Conservation (phyloP, 2,797 vertebrate species). For the Enoplosus armatus region DNA sequence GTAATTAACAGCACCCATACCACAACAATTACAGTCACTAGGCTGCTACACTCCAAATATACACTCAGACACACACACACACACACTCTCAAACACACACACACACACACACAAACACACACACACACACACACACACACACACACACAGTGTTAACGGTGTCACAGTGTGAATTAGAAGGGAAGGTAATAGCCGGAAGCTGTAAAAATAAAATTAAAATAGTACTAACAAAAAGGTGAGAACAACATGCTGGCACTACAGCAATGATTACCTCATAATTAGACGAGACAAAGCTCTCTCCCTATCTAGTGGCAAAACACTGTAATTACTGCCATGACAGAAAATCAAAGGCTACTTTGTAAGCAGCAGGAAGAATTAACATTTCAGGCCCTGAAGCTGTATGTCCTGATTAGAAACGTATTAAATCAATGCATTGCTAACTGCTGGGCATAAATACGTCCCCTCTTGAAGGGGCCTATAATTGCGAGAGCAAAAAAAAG, state of each 20-base stretch:
- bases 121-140: slow-evolving; percentile 22
- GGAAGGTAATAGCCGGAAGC: slow-evolving; percentile 92
- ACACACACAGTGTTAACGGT: slow-evolving; percentile 75
- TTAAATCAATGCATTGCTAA: slow-evolving; percentile 99
- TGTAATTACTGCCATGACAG: slow-evolving; percentile 99
- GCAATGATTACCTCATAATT: slow-evolving; percentile 99
- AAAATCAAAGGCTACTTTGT: slow-evolving; percentile 99
- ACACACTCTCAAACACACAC: slow-evolving; percentile 30
- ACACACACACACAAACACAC: slow-evolving; percentile 27
- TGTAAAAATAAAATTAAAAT: slow-evolving; percentile 78
- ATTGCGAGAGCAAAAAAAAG: slow-evolving; percentile 79
- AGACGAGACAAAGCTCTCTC: slow-evolving; percentile 97
- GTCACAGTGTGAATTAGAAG: slow-evolving; percentile 93
- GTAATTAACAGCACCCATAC: slow-evolving; percentile 99
- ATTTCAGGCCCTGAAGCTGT: slow-evolving; percentile 95
- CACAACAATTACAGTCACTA: slow-evolving; percentile 94
- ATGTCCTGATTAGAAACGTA: slow-evolving; percentile 99
- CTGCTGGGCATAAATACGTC: slow-evolving; percentile 86
- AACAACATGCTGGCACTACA: slow-evolving; percentile 91
- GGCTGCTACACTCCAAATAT: slow-evolving; percentile 58
- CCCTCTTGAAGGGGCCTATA: slow-evolving; percentile 82
- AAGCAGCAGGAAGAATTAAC: slow-evolving; percentile 98
- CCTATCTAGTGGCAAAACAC: slow-evolving; percentile 98
- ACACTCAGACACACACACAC: slow-evolving; percentile 49
- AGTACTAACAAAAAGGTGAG: slow-evolving; percentile 93